phyloP scores from a whole-genome alignment of 2,113 vertebrate genomes.

The Bucco capensis region DNA sequence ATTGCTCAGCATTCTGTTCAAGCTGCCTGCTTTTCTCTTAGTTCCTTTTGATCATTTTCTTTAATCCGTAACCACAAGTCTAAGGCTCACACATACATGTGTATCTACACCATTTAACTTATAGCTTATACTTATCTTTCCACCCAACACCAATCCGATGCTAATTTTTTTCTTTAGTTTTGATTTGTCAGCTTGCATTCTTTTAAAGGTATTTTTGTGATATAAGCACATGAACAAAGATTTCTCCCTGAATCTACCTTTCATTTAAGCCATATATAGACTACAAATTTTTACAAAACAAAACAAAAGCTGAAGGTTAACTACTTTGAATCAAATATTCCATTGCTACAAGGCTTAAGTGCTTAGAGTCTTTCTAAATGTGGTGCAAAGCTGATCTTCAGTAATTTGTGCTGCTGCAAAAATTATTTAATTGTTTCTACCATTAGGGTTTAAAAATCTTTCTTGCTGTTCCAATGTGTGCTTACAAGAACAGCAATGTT shows the following conservation, averaged over 20 bases:
- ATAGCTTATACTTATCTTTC: background rate
- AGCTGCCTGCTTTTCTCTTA: background rate
- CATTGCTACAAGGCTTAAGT: background rate
- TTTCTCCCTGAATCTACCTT: background rate
- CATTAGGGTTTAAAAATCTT: background rate
- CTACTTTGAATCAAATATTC: background rate
- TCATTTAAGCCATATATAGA: background rate
- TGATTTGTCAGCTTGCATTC: background rate
- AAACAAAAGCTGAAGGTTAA: background rate
- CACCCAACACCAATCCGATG: background rate
- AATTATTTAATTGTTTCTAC: background rate
- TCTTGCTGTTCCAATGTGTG: background rate
- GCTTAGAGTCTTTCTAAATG: background rate
- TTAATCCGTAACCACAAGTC: background rate
- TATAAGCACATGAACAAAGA: background rate
- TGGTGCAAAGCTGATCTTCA: background rate
- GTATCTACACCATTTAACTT: background rate
- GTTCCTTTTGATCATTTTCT: background rate
- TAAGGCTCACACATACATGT: background rate
- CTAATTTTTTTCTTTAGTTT: background rate
- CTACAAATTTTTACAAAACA: background rate
- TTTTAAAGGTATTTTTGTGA: background rate
- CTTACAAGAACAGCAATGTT: background rate
- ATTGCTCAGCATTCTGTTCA: background rate
- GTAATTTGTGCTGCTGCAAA: background rate